A percentile compares a stretch with the other conserved stretches of the same genome.
Evolutionary conservation across 1,140 invertebrate genomes (phyloP).

Genomic region (Drosophila mauritiana): DNA sequence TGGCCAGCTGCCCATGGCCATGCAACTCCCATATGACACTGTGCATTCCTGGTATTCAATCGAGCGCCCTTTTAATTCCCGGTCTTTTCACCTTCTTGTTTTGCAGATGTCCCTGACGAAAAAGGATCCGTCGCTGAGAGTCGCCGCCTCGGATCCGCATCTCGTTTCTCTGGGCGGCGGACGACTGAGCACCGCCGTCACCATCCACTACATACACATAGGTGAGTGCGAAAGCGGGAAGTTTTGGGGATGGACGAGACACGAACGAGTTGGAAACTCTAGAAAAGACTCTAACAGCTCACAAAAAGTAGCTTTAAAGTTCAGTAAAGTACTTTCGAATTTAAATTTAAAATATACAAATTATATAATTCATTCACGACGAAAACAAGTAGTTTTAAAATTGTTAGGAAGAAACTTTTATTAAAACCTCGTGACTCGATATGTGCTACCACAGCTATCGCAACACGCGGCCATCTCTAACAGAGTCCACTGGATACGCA

Average conservation of each 20-base stretch:
- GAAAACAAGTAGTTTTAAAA: too few species aligned
- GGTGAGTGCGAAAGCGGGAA: conserved; percentile 86
- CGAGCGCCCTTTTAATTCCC: conserved; percentile 13
- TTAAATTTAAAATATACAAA: too few species aligned
- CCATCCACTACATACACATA: conserved; percentile 92
- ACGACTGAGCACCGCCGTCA: conserved; percentile 94
- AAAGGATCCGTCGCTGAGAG: conserved; percentile 86
- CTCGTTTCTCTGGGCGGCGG: conserved; percentile 95
- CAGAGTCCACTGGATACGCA: conserved; percentile 19
- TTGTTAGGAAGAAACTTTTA: background rate
- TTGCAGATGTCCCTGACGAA: conserved; percentile 84
- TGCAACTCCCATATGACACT: conserved; percentile 19
- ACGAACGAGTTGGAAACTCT: too few species aligned
- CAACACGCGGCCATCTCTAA: conserved; percentile 3
- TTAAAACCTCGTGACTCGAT: background rate
- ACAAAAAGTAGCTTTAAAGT: too few species aligned
- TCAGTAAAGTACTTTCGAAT: too few species aligned
- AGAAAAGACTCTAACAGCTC: too few species aligned
- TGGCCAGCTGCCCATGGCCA: conserved; percentile 56
- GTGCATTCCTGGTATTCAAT: conserved; percentile 14
- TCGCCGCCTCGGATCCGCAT: conserved; percentile 94
- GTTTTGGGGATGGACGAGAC: background rate
- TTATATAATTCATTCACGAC: background rate
- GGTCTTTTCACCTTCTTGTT: conserved; percentile 31
- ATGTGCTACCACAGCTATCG: background rate